Evolutionary conservation across 2,888 invertebrate species (phyloP).

Genomic region (Drosophila greeni): DNA sequence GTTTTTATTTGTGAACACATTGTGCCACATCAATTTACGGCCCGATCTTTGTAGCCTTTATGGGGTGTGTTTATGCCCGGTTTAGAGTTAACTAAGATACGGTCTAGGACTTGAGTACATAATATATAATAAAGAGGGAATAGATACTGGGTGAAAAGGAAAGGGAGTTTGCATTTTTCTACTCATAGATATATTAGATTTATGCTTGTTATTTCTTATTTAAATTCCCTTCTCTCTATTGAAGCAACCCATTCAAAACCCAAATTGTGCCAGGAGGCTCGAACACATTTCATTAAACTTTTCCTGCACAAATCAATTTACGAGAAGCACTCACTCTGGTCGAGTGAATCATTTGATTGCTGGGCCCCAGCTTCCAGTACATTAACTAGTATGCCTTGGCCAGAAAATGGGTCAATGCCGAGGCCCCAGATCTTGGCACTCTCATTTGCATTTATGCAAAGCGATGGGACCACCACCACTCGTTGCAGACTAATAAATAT

Average conservation of each 20-base stretch:
- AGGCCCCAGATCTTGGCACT: conserved; percentile 21
- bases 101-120: background rate
- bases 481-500: conserved; percentile 62
- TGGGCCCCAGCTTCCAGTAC: conserved; percentile 11
- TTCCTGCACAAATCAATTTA: background rate
- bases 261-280: too few relatives aligned
- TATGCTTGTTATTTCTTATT: background rate
- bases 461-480: conserved; percentile 30
- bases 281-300: background rate
- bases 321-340: conserved; percentile 18
- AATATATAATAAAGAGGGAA: conserved; percentile 1
- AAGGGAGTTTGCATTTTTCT: too few relatives aligned
- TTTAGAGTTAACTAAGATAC: conserved; percentile 19
- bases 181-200: too few relatives aligned
- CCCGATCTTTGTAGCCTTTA: conserved; percentile 39
- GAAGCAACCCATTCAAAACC: too few relatives aligned
- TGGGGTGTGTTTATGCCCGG: conserved; percentile 25
- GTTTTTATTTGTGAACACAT: conserved; percentile 47
- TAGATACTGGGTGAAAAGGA: too few relatives aligned
- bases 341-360: conserved; percentile 58
- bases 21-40: conserved; percentile 31
- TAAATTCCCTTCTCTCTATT: background rate
- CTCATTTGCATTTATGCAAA: conserved; percentile 61
- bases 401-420: conserved; percentile 62
- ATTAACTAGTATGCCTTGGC: conserved; percentile 38